Conservation (phyloP, 2,113 vertebrate species). For the Xiphophorus maculatus region DNA sequence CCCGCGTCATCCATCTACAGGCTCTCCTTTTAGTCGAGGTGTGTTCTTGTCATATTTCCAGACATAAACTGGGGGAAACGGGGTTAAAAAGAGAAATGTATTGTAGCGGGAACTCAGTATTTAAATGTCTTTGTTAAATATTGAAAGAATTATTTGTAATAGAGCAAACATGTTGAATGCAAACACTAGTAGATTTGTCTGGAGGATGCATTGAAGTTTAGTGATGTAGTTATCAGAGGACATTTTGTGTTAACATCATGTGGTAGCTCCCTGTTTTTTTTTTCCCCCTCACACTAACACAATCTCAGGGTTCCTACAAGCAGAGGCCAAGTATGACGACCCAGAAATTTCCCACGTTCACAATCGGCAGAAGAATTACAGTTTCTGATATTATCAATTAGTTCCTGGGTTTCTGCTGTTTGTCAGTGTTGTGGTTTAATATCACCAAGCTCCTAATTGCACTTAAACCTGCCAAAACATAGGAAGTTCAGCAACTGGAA, state of each 20-base stretch:
- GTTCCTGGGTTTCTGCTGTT: not conserved
- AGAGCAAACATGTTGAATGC: slow-evolving; percentile 66
- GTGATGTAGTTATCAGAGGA: slow-evolving; percentile 62
- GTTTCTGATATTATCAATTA: not conserved
- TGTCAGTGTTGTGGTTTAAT: not conserved
- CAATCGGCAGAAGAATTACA: not conserved
- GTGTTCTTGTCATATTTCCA: slow-evolving; percentile 54
- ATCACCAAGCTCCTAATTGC: slow-evolving; percentile 3
- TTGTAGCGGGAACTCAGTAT: slow-evolving; percentile 74
- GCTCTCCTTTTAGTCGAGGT: slow-evolving; percentile 50
- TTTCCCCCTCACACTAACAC: slow-evolving; percentile 26
- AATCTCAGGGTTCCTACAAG: slow-evolving; percentile 66
- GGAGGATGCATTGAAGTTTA: slow-evolving; percentile 60
- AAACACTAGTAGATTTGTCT: slow-evolving; percentile 58
- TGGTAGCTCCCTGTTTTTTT: slow-evolving; percentile 25
- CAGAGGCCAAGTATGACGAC: not conserved
- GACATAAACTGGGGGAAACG: slow-evolving; percentile 35
- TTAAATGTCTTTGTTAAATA: slow-evolving; percentile 78
- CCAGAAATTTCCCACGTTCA: not conserved
- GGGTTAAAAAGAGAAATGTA: slow-evolving; percentile 35
- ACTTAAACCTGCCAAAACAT: slow-evolving; percentile 7
- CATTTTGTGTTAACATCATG: slow-evolving; percentile 49
- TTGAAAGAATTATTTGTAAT: slow-evolving; percentile 77
- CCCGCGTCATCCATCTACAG: slow-evolving; percentile 53
- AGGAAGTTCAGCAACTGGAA: slow-evolving; percentile 8